Percentiles rank a stretch among this genome's conserved stretches.
Conservation (phyloP, 2,888 invertebrate genomes). For the Cacoxenus indagator region DNA sequence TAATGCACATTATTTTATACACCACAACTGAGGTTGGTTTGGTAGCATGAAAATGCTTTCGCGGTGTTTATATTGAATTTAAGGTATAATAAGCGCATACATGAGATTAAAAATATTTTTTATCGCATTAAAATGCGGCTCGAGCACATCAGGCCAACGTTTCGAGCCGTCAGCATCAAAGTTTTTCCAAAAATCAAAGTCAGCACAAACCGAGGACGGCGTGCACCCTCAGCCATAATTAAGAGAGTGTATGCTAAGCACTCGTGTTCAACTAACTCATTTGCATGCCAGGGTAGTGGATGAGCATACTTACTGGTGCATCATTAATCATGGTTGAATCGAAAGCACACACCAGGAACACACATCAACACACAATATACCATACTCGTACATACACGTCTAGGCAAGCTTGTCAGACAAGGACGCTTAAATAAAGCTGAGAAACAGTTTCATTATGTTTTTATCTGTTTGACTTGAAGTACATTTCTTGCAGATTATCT, state of each 20-base stretch:
- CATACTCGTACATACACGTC: too few relatives aligned
- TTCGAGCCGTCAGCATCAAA: slow-evolving; percentile 8
- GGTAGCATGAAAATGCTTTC: too few relatives aligned
- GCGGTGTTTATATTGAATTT: too few relatives aligned
- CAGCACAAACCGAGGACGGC: background rate
- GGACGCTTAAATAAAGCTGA: background rate
- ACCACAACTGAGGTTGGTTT: too few relatives aligned
- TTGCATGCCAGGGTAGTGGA: background rate
- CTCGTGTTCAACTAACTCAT: background rate
- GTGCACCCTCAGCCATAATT: background rate
- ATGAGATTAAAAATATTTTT: too few relatives aligned
- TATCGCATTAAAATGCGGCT: too few relatives aligned
- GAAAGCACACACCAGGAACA: too few relatives aligned
- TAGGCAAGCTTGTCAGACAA: too few relatives aligned
- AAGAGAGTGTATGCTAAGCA: background rate
- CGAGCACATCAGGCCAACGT: too few relatives aligned
- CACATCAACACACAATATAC: too few relatives aligned
- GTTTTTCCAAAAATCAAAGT: slow-evolving; percentile 26
- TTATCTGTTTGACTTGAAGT: background rate
- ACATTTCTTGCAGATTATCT: background rate
- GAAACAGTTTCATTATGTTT: background rate
- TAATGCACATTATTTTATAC: too few relatives aligned
- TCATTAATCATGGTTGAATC: slow-evolving; percentile 10
- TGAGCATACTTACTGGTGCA: background rate
- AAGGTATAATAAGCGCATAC: too few relatives aligned